Evolutionary conservation across 2,888 invertebrate species (phyloP).

Genomic region (Erannis defoliaria): DNA sequence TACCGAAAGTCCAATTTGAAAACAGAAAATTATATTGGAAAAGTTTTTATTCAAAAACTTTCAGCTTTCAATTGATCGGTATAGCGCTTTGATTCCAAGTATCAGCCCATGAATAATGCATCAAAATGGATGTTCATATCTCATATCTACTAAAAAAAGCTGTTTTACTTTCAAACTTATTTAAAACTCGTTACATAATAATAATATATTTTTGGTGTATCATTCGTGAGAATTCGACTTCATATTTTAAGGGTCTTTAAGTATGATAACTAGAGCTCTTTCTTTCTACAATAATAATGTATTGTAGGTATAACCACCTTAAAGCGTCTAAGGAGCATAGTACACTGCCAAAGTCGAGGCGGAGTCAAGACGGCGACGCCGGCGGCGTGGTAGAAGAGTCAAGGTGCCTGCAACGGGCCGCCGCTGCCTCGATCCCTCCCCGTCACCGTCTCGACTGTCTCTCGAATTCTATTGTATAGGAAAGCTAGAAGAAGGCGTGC

Average conservation of each 20-base stretch:
- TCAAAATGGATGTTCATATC: constrained; percentile 7
- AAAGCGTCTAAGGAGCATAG: no score
- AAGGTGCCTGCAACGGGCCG: no score
- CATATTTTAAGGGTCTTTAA: not conserved
- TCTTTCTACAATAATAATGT: no score
- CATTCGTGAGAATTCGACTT: not conserved
- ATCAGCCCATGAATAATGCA: constrained; percentile 24
- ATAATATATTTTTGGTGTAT: not conserved
- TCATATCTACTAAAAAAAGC: constrained; percentile 1
- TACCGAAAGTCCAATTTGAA: constrained; percentile 24
- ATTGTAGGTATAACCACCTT: no score
- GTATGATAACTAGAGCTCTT: no score
- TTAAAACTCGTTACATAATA: constrained; percentile 5
- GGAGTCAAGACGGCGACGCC: no score
- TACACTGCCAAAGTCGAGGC: no score
- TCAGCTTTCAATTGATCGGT: constrained; percentile 21
- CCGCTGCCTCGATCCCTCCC: no score
- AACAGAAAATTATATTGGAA: constrained; percentile 34
- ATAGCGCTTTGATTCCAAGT: constrained; percentile 17
- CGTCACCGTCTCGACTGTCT: no score
- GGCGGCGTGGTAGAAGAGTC: no score
- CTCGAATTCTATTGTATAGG: no score
- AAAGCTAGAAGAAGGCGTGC: no score
- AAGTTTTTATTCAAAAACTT: constrained; percentile 37
- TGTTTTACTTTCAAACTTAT: not conserved